Percentiles rank a stretch among this genome's conserved stretches.
Conservation (phyloP, 2,888 invertebrate species). For the Leucophora obtusa region DNA sequence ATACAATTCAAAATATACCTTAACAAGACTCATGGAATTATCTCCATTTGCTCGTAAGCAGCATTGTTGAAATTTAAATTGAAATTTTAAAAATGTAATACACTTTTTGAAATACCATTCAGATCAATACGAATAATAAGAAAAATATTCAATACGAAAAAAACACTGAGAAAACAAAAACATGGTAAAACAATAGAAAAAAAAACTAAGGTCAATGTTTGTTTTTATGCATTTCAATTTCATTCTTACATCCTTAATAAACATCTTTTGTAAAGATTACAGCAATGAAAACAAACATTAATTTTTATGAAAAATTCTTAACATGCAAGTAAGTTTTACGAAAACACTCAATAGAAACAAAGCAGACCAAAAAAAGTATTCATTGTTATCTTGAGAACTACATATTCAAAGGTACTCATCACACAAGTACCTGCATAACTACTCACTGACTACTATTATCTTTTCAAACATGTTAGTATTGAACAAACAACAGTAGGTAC, state of each 20-base stretch:
- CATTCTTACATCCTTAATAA: slow-evolving; percentile 35
- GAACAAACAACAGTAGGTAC: too few relatives aligned
- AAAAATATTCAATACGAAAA: too few relatives aligned
- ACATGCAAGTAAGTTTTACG: slow-evolving; percentile 8
- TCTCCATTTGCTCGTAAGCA: too few relatives aligned
- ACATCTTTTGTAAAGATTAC: slow-evolving; percentile 34
- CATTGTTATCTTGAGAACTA: slow-evolving; percentile 1
- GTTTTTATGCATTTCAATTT: slow-evolving; percentile 40
- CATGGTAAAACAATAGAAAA: too few relatives aligned
- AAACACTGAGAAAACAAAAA: too few relatives aligned
- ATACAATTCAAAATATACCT: too few relatives aligned
- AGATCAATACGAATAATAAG: too few relatives aligned
- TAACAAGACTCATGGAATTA: too few relatives aligned
- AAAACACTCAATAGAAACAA: neutral
- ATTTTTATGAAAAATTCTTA: slow-evolving; percentile 25
- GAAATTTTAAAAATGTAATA: too few relatives aligned
- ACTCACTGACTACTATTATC: neutral
- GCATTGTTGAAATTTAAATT: too few relatives aligned
- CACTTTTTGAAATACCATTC: too few relatives aligned
- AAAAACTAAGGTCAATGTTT: slow-evolving; percentile 23
- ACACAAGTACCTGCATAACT: neutral
- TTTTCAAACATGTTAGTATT: neutral
- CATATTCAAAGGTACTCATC: neutral
- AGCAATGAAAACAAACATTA: slow-evolving; percentile 49
- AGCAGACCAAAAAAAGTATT: neutral